These are phyloP conservation scores for Phymatocera aterrima DNA, from an alignment of 2,888 invertebrate genomes.

Conservation along the genomic window DNA sequence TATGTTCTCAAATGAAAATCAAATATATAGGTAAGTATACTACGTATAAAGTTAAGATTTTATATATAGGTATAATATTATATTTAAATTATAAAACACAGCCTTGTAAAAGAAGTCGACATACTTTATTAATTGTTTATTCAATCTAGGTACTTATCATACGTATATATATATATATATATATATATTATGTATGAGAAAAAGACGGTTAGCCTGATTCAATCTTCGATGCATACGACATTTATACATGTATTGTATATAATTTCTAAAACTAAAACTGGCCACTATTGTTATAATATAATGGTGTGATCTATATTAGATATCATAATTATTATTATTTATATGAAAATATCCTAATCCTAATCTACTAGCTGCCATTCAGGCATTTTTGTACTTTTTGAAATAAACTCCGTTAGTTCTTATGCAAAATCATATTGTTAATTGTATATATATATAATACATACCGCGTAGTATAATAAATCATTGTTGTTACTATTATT, in stretches of 20 bases:
- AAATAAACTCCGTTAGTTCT: constrained; percentile 43
- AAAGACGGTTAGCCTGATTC: constrained; percentile 53
- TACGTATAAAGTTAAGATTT: too few species aligned
- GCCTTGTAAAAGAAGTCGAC: constrained; percentile 50
- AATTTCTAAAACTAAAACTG: constrained; percentile 30
- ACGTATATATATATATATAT: constrained; percentile 42
- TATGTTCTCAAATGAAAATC: background rate
- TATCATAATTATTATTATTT: background rate
- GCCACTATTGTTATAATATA: constrained; percentile 8
- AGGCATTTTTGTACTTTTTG: constrained; percentile 50
- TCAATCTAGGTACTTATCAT: too few species aligned
- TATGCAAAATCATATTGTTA: constrained; percentile 26
- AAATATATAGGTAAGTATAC: background rate
- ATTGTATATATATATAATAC: background rate
- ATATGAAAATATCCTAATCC: background rate
- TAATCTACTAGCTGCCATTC: constrained; percentile 55
- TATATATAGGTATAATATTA: background rate
- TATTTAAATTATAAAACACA: constrained; percentile 57
- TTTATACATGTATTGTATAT: background rate
- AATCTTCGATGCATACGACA: constrained; percentile 38
- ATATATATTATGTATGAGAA: constrained; percentile 49
- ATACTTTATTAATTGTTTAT: too few species aligned
- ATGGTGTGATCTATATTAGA: too few species aligned
- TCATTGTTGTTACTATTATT: too few species aligned
- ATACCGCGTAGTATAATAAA: too few species aligned